phyloP scores from a whole-genome alignment of 2,888 invertebrate genomes.

The Galeruca laticollis region DNA sequence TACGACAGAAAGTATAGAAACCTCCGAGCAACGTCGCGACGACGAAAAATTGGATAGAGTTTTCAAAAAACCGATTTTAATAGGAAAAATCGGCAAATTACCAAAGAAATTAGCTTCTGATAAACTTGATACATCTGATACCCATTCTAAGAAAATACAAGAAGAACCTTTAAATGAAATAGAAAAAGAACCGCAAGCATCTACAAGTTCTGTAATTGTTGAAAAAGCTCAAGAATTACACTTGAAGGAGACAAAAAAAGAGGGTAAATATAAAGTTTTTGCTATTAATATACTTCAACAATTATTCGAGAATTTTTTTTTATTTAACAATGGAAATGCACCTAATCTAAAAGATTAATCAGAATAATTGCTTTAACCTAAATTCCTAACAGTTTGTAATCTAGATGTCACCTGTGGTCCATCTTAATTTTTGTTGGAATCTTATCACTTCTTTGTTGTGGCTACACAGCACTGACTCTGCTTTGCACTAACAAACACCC shows the following conservation, averaged over 20 bases:
- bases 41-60: constrained; percentile 11
- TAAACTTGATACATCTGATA: not conserved
- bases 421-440: too few species aligned
- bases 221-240: not conserved
- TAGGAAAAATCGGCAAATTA: constrained; percentile 69
- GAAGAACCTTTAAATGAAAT: constrained; percentile 6
- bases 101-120: constrained; percentile 64
- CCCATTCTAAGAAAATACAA: not conserved
- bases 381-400: too few species aligned
- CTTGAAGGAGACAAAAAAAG: constrained; percentile 15
- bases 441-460: too few species aligned
- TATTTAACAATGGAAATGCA: too few species aligned
- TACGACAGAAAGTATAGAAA: not conserved
- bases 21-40: not conserved
- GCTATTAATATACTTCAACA: too few species aligned
- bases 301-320: too few species aligned
- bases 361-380: too few species aligned
- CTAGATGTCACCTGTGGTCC: too few species aligned
- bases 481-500: too few species aligned
- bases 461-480: too few species aligned
- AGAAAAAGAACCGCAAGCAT: not conserved
- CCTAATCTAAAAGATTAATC: too few species aligned
- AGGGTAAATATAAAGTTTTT: too few species aligned
- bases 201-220: not conserved
- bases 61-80: constrained; percentile 71